These are phyloP conservation scores for Bombus affinis DNA, from an alignment of 1,140 invertebrate species.

Conservation along the genomic window DNA sequence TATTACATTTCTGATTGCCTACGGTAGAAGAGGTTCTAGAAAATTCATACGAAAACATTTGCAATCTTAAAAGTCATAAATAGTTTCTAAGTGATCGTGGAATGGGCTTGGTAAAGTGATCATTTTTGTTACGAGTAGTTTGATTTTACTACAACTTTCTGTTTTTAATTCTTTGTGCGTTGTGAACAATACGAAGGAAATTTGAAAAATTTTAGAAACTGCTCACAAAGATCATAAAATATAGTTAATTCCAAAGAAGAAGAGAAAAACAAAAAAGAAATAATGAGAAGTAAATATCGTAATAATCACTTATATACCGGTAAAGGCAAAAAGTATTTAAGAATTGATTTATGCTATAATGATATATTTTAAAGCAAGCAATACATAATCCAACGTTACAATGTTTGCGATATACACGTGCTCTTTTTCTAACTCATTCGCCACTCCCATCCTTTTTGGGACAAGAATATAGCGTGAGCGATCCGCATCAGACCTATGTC, in stretches of 20 bases:
- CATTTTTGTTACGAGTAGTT: neutral
- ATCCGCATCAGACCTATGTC: neutral
- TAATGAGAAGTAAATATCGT: neutral
- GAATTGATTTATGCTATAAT: no score
- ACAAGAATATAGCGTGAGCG: neutral
- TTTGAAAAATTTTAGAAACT: neutral
- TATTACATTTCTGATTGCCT: neutral
- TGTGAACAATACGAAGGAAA: no score
- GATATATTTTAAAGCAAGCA: no score
- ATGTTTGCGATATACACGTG: neutral
- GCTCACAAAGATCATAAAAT: neutral
- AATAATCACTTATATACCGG: no score
- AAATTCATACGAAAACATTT: neutral
- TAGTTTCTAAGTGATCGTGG: neutral
- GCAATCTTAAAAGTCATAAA: neutral
- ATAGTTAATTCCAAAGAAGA: no score
- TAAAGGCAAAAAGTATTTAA: no score
- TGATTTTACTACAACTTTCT: neutral
- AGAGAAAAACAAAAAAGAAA: no score
- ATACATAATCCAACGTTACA: neutral
- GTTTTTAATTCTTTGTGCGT: neutral
- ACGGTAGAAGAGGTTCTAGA: neutral
- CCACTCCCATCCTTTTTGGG: neutral
- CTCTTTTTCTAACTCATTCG: neutral
- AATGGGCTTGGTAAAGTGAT: neutral